Percentiles rank a stretch among this genome's conserved stretches.
Conservation (phyloP, 2,888 invertebrate species). For the Agrilus mali region DNA sequence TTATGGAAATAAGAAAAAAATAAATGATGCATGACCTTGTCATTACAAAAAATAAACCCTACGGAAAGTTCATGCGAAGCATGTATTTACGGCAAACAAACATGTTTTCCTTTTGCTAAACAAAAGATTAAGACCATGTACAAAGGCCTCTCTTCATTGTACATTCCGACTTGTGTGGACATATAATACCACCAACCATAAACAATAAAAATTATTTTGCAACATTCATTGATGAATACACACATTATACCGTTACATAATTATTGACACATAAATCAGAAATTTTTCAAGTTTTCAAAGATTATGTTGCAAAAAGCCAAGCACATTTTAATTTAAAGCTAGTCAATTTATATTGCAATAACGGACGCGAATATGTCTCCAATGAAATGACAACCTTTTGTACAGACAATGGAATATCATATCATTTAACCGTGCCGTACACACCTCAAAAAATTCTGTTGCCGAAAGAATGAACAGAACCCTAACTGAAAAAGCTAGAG, state of each 20-base stretch:
- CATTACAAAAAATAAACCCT: conserved; percentile 9
- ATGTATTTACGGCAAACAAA: conserved; percentile 11
- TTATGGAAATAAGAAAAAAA: conserved; percentile 17
- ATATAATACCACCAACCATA: conserved; percentile 6
- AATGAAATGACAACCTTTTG: conserved; percentile 7
- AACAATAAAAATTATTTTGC: conserved; percentile 8
- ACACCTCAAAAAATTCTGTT: too few relatives aligned
- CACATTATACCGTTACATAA: conserved; percentile 7
- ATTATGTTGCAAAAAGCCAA: too few relatives aligned
- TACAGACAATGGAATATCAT: conserved; percentile 8
- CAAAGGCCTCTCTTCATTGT: too few relatives aligned
- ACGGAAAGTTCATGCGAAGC: conserved; percentile 6
- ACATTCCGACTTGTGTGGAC: too few relatives aligned
- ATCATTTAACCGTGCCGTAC: conserved; percentile 11
- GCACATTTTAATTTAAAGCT: conserved; percentile 6
- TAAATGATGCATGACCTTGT: conserved; percentile 14
- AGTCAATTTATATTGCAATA: conserved; percentile 6
- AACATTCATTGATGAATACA: conserved; percentile 8
- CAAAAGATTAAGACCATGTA: conserved; percentile 5
- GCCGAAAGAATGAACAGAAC: conserved; percentile 7
- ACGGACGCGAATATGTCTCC: conserved; percentile 9
- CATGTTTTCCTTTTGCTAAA: conserved; percentile 6
- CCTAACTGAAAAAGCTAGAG: conserved; percentile 4
- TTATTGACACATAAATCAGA: conserved; percentile 6
- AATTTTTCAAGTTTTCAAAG: conserved; percentile 9